A percentile compares a stretch with the other conserved stretches of the same genome.
Evolutionary conservation across 1,140 invertebrate genomes (phyloP).

Genomic region (Mamestra configurata): DNA sequence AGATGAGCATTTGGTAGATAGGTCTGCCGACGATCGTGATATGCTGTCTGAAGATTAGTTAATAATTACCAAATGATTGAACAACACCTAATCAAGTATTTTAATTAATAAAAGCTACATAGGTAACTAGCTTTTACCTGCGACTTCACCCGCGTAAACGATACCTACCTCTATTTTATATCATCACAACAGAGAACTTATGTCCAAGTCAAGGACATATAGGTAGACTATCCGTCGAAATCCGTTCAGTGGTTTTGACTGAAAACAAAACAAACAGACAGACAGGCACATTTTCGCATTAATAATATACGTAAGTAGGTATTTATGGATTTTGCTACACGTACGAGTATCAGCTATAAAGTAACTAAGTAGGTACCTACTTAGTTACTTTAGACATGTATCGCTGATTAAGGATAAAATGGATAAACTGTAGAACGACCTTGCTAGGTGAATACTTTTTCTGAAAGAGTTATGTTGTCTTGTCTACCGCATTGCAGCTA

Average conservation of each 20-base stretch:
- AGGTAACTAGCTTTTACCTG: too few species aligned
- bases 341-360: too few species aligned
- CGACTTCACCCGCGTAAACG: too few species aligned
- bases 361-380: too few species aligned
- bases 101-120: too few species aligned
- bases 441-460: conserved; percentile 5
- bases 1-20: conserved; percentile 49
- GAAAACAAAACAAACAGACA: too few species aligned
- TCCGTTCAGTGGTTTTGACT: too few species aligned
- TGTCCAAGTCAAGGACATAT: too few species aligned
- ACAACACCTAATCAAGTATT: neutral
- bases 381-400: neutral
- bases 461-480: conserved; percentile 22
- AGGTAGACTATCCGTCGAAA: too few species aligned
- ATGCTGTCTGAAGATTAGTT: conserved; percentile 50
- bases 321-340: neutral
- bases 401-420: neutral
- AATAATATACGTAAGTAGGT: neutral
- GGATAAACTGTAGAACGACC: neutral
- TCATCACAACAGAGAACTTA: too few species aligned
- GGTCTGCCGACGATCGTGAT: conserved; percentile 52
- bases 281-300: too few species aligned
- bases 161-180: too few species aligned
- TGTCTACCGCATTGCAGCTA: conserved; percentile 24
- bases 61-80: conserved; percentile 46